phyloP scores from a whole-genome alignment of 2,888 invertebrate species.

The Thymelicus lineola region DNA sequence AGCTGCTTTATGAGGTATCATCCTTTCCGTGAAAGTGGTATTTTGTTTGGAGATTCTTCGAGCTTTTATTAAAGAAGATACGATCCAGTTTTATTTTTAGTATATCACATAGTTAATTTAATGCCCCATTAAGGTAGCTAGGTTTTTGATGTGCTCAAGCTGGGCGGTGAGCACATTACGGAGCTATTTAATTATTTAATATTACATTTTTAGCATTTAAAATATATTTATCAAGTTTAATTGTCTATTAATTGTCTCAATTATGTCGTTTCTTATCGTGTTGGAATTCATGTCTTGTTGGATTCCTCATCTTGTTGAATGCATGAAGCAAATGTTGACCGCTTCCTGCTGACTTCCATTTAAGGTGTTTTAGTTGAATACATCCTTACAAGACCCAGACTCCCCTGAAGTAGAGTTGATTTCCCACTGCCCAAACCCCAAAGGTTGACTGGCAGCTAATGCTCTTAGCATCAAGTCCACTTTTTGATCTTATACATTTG shows the following conservation, averaged over 20 bases:
- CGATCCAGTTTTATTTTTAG: no score
- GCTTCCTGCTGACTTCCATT: no score
- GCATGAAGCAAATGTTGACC: not conserved
- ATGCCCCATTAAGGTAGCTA: not conserved
- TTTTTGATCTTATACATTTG: no score
- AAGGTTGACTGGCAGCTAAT: no score
- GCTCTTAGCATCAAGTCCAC: no score
- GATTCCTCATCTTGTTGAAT: constrained; percentile 8
- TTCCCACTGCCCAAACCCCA: no score
- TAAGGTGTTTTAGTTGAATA: no score
- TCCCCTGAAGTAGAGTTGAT: no score
- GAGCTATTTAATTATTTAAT: not conserved
- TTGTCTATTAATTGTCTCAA: constrained; percentile 9
- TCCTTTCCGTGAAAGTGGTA: no score
- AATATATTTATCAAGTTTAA: constrained; percentile 7
- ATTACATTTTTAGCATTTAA: not conserved
- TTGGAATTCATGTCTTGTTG: constrained; percentile 1
- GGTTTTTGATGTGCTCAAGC: not conserved
- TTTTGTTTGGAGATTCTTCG: no score
- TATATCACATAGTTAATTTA: not conserved
- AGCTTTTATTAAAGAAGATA: no score
- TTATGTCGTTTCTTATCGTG: constrained; percentile 1
- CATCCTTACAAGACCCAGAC: no score
- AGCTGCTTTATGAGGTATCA: not conserved
- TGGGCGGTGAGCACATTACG: not conserved